A percentile compares a stretch with the other conserved stretches of the same genome.
phyloP scores from a whole-genome alignment of 2,888 invertebrate genomes.

The Platycheirus albimanus region DNA sequence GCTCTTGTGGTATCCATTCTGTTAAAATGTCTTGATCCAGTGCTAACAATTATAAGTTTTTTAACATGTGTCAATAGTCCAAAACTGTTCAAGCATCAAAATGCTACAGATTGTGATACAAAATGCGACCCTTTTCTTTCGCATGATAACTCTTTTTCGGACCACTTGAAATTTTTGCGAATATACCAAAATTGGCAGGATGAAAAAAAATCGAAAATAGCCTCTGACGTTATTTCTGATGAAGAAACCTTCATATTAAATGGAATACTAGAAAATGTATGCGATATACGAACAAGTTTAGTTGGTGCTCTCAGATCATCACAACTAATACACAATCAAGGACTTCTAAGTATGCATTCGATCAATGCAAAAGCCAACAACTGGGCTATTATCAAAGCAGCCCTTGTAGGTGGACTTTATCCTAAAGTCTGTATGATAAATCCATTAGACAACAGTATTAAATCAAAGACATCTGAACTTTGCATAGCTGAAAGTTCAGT shows the following conservation, averaged over 20 bases:
- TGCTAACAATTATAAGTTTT: conserved; percentile 94
- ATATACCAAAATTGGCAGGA: conserved; percentile 90
- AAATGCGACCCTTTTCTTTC: conserved; percentile 82
- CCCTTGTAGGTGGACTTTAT: conserved; percentile 93
- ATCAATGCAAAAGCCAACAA: conserved; percentile 93
- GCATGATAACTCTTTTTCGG: conserved; percentile 89
- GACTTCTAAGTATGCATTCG: conserved; percentile 88
- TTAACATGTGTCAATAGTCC: conserved; percentile 90
- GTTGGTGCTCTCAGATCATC: conserved; percentile 89
- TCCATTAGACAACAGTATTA: conserved; percentile 84
- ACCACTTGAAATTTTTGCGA: conserved; percentile 92
- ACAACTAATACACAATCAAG: conserved; percentile 85
- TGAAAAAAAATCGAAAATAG: conserved; percentile 86
- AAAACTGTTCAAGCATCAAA: conserved; percentile 84
- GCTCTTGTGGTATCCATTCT: conserved; percentile 94
- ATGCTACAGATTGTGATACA: conserved; percentile 81
- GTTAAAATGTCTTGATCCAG: conserved; percentile 95
- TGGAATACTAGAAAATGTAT: conserved; percentile 94
- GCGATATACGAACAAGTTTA: conserved; percentile 91
- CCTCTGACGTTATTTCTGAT: conserved; percentile 85
- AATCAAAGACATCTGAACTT: conserved; percentile 83
- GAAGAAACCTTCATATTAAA: conserved; percentile 88
- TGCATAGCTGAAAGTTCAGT: conserved; percentile 84
- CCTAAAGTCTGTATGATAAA: conserved; percentile 92
- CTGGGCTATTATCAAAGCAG: conserved; percentile 96